phyloP scores from a whole-genome alignment of 2,113 vertebrate genomes.

The Amphiprion percula region DNA sequence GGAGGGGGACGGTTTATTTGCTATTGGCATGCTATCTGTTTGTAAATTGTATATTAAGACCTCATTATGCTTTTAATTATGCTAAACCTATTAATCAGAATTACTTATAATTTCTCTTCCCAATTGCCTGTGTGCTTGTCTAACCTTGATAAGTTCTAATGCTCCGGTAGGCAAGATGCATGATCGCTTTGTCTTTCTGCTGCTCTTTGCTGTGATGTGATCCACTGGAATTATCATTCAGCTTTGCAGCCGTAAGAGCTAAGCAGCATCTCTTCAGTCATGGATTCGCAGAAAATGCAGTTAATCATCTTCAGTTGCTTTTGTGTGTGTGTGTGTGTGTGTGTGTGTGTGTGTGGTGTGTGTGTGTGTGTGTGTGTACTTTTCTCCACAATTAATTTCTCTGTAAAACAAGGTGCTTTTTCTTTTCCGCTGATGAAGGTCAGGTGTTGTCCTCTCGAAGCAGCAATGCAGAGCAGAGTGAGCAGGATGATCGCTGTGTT shows the following conservation, averaged over 20 bases:
- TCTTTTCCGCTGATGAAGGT: constrained; percentile 25
- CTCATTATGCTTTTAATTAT: constrained; percentile 79
- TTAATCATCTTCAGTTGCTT: background rate
- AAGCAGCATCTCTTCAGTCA: background rate
- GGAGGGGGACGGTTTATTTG: constrained; percentile 59
- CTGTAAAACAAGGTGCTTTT: constrained; percentile 1
- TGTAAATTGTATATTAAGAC: constrained; percentile 73
- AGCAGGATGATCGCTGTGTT: constrained; percentile 40
- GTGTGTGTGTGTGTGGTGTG: background rate
- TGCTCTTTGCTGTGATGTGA: background rate
- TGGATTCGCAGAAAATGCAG: background rate
- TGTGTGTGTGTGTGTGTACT: background rate
- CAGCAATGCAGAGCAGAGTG: constrained; percentile 33
- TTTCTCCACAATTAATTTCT: constrained; percentile 16
- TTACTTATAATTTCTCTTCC: constrained; percentile 64
- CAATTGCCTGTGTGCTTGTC: constrained; percentile 52
- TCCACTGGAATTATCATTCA: constrained; percentile 9
- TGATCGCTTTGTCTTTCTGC: constrained; percentile 19
- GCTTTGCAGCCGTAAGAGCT: background rate
- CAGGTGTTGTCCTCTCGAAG: constrained; percentile 35
- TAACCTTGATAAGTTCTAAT: constrained; percentile 54
- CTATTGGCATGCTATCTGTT: constrained; percentile 58
- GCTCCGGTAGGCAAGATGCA: constrained; percentile 18
- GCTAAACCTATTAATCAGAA: constrained; percentile 72
- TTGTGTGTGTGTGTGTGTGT: background rate